Base-by-base conservation (phyloP, 2,888 invertebrate species). In the Hyppa rectilinea region DNA sequence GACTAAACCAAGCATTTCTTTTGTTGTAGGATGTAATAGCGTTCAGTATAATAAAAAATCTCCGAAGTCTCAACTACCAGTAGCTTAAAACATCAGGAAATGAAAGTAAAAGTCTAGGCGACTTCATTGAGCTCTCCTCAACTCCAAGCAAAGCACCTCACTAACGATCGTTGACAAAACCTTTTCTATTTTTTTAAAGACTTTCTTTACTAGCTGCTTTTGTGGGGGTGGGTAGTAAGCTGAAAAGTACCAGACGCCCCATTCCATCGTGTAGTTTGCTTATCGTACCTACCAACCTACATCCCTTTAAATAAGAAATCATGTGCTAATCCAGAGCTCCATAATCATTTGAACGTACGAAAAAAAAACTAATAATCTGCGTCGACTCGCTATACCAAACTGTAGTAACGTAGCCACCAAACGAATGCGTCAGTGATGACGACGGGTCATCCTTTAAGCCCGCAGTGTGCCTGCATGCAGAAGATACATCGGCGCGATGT, bases 381-480 rank as follows among this genome's bases (percentile, higher is more conserved):
- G 17, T 29, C 23, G 12, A 40, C 5, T 40, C n/a, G 36, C 26
- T 38, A 10, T 10, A 29, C 20, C 29, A 14, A 26, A 23, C 12
- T 34, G 5, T 77, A 40, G 20, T 7, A 34, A 10, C 55, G 38
- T 20, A 74, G 40, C 26, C n/a, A 31, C 59, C 20, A 62, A 31
- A 52, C 23, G 49, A 50, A 29, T 60, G 52, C 78, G 36, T 59
- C 78, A 73, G 53, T 72, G 67, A 70, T 76, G 78, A 80, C 61
- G 50, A 53, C 56, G 67, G 60, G 65, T 69, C 72, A 80, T 76
- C 77, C 68, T 79, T 78, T 85, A 75, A 82, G 80, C 77, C 77
- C 71, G 68, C 76, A 72, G 71, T 82, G 61, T 77, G 75, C 73
- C 81, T 70, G 69, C 56, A 62, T 73, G 70, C 74, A 71, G 76